Evolutionary conservation across 92 coral and sea anemone genomes (phyloP).

Genomic region (Virgularia gustaviana): DNA sequence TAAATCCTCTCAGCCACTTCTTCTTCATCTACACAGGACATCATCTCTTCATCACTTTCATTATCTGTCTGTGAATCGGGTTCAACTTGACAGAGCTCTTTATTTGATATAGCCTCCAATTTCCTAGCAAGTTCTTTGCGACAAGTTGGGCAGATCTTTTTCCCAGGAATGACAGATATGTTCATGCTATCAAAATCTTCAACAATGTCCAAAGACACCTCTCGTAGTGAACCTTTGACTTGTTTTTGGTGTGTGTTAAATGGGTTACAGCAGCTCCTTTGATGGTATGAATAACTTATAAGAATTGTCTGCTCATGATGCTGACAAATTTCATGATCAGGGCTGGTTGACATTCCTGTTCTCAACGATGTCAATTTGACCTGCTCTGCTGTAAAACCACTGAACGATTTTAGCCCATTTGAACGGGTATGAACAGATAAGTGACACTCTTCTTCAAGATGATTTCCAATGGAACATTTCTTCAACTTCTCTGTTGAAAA

Average conservation of each 20-base stretch:
- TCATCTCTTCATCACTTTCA: constrained; percentile 14
- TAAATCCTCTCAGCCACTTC: not conserved
- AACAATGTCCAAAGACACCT: constrained; percentile 20
- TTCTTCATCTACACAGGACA: not conserved
- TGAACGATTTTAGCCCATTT: constrained; percentile 38
- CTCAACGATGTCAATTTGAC: constrained; percentile 16
- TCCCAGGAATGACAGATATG: constrained; percentile 37
- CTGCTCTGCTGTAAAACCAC: constrained; percentile 15
- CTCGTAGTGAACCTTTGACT: constrained; percentile 31
- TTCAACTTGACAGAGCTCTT: not conserved
- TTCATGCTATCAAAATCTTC: constrained; percentile 24
- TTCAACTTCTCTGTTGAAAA: constrained; percentile 16
- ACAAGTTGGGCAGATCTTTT: constrained; percentile 33
- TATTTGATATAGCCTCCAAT: not conserved
- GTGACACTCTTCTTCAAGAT: constrained; percentile 38
- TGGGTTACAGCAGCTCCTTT: constrained; percentile 41
- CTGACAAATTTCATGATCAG: constrained; percentile 30
- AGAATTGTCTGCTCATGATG: constrained; percentile 42
- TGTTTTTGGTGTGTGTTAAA: constrained; percentile 20
- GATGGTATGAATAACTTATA: constrained; percentile 13
- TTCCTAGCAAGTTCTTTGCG: constrained; percentile 17
- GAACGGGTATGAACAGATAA: constrained; percentile 20
- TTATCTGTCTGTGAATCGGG: not conserved
- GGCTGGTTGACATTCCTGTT: constrained; percentile 30
- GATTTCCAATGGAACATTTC: constrained; percentile 31